A percentile compares a stretch with the other conserved stretches of the same genome.
Conservation (phyloP, 2,797 vertebrate genomes). For the Xyrichtys novacula region DNA sequence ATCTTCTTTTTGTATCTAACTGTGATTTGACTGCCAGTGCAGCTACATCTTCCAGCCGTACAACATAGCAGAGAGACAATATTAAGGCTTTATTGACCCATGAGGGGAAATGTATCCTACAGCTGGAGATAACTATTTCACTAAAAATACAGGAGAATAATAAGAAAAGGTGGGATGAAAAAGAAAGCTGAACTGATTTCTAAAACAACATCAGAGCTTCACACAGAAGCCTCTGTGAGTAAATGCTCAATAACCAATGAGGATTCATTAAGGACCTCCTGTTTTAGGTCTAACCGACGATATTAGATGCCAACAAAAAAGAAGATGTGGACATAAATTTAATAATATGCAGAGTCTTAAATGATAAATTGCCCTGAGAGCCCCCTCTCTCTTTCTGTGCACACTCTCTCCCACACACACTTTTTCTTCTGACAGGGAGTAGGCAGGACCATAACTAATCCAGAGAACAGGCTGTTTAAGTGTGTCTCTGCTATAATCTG, state of each 20-base stretch:
- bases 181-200: no score
- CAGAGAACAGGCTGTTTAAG: slow-evolving; percentile 81
- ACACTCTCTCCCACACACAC: slow-evolving; percentile 53
- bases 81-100: no score
- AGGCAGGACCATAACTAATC: slow-evolving; percentile 78
- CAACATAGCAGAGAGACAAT: no score
- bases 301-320: background rate
- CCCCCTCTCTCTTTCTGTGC: slow-evolving; percentile 4
- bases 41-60: no score
- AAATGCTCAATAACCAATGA: background rate
- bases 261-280: background rate
- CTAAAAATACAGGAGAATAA: no score
- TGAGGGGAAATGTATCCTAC: no score
- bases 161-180: no score
- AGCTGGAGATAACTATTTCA: no score
- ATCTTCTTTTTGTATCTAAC: no score
- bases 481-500: slow-evolving; percentile 81
- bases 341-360: slow-evolving; percentile 1
- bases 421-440: slow-evolving; percentile 72
- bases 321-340: background rate
- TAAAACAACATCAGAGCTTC: no score
- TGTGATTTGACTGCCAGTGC: no score
- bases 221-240: background rate
- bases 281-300: background rate
- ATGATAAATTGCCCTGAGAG: slow-evolving; percentile 32